phyloP scores from a whole-genome alignment of 1,140 invertebrate genomes.

The Adelges cooleyi region DNA sequence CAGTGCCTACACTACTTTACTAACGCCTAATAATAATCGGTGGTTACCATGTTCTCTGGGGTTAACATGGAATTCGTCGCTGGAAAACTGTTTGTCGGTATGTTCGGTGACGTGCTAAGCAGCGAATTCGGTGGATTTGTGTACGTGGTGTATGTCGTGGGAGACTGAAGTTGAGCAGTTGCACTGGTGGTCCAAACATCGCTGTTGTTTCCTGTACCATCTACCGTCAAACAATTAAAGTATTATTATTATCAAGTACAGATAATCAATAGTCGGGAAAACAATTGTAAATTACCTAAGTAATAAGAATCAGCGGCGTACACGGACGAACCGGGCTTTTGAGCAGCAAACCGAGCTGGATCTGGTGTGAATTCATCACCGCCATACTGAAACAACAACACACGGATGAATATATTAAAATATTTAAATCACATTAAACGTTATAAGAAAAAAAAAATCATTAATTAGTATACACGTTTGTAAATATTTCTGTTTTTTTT shows the following conservation, averaged over 20 bases:
- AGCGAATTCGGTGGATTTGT: constrained; percentile 31
- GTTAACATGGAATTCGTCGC: constrained; percentile 9
- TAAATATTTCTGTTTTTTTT: no score
- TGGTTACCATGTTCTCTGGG: constrained; percentile 8
- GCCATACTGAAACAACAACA: constrained; percentile 56
- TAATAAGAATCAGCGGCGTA: constrained; percentile 44
- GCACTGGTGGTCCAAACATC: constrained; percentile 20
- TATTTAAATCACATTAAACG: no score
- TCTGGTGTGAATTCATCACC: constrained; percentile 81
- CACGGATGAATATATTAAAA: no score
- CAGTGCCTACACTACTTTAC: no score
- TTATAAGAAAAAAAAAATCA: no score
- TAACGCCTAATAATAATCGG: no score
- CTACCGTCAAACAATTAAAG: neutral
- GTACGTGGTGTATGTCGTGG: constrained; percentile 33
- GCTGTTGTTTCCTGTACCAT: constrained; percentile 14
- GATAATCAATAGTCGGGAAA: neutral
- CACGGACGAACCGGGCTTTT: constrained; percentile 49
- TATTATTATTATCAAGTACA: neutral
- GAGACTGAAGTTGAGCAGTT: constrained; percentile 25
- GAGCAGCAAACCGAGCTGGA: constrained; percentile 72
- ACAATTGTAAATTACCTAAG: constrained; percentile 38
- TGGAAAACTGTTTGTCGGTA: constrained; percentile 14
- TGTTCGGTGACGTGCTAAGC: constrained; percentile 24
- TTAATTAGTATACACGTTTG: no score